Percentiles rank a stretch among this genome's conserved stretches.
phyloP scores from a whole-genome alignment of 2,113 vertebrate genomes.

The Myocastor coypus region DNA sequence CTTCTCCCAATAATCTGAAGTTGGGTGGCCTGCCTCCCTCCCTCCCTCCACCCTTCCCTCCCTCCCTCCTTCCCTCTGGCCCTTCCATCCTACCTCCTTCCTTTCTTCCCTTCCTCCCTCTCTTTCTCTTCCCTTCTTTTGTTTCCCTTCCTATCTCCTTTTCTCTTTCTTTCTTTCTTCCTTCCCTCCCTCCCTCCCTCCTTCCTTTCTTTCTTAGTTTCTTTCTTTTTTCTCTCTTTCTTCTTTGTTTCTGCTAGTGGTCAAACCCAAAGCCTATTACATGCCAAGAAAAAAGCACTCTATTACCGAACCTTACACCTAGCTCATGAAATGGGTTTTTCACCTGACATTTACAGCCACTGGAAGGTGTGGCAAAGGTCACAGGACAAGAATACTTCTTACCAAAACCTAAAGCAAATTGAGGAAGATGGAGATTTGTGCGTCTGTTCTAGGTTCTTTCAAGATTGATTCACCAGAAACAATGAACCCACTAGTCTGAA shows the following conservation, averaged over 20 bases:
- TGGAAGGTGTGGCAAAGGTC: not conserved
- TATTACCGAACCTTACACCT: not conserved
- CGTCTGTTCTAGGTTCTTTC: not conserved
- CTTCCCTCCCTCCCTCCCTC: accelerated
- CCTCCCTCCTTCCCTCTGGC: not conserved
- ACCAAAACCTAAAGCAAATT: slow-evolving; percentile 28
- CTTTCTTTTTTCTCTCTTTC: not conserved
- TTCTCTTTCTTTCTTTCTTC: too few relatives aligned
- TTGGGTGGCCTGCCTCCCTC: not conserved
- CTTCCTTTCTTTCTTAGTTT: not conserved
- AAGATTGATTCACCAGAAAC: not conserved
- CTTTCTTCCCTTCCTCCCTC: accelerated
- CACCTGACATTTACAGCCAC: not conserved
- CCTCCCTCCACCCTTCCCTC: accelerated
- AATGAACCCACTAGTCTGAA: not conserved
- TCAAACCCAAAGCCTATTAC: not conserved
- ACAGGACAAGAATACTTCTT: not conserved
- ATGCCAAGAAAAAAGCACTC: not conserved
- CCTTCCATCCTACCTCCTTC: too few relatives aligned
- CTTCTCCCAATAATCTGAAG: not conserved
- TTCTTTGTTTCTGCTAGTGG: not conserved
- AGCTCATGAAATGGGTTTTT: not conserved
- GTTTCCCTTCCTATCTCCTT: accelerated
- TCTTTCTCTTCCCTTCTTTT: accelerated
- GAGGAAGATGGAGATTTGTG: not conserved